Conservation (phyloP, 2,797 vertebrate genomes). For the Heliangelus exortis region DNA sequence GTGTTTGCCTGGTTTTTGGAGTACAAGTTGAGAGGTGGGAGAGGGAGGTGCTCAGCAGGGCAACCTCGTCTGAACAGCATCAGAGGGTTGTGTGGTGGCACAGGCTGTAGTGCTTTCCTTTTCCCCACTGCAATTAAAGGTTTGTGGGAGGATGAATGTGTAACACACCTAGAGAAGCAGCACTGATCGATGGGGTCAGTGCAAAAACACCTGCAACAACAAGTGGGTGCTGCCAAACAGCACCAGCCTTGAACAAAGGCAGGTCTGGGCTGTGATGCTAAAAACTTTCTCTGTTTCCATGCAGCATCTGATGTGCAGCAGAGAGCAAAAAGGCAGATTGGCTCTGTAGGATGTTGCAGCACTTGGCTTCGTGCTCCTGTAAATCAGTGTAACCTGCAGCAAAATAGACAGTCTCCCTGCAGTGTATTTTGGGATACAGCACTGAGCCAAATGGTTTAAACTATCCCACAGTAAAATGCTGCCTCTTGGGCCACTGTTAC, state of each 20-base stretch:
- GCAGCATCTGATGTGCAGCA: neutral
- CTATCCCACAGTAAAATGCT: constrained; percentile 44
- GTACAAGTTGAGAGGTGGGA: neutral
- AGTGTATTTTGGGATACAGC: constrained; percentile 42
- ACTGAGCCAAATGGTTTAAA: constrained; percentile 35
- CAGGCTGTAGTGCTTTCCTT: neutral
- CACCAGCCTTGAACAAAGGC: neutral
- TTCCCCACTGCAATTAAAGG: neutral
- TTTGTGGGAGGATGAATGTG: neutral
- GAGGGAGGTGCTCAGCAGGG: neutral
- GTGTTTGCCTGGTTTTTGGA: neutral
- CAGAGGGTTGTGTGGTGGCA: neutral
- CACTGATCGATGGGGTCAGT: accelerated
- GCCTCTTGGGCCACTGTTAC: constrained; percentile 55
- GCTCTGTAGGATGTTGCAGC: constrained; percentile 30
- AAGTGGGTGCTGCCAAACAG: neutral
- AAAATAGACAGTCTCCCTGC: constrained; percentile 9
- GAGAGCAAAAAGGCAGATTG: neutral
- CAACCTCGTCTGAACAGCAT: neutral
- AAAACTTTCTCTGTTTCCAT: neutral
- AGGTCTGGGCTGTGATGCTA: neutral
- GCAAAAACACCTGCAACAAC: neutral
- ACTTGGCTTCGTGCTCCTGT: constrained; percentile 15
- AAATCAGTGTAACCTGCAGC: constrained; percentile 53
- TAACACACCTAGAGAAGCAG: neutral